These are phyloP conservation scores for Lissonota sp. DNA, from an alignment of 2,888 invertebrate genomes.

Conservation along the genomic window DNA sequence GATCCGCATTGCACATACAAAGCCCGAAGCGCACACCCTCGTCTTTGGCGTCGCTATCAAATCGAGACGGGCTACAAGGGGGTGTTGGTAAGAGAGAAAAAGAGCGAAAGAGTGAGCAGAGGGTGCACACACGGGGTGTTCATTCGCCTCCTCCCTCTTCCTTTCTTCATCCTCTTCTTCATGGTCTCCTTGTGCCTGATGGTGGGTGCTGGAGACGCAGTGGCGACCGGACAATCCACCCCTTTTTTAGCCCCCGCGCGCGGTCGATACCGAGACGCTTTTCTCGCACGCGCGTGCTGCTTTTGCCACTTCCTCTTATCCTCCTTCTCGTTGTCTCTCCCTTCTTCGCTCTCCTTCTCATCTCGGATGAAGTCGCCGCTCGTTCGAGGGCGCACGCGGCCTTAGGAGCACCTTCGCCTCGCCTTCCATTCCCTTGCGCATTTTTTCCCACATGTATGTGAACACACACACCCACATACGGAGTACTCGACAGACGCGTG, in stretches of 20 bases:
- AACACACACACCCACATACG: no score
- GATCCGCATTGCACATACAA: neutral
- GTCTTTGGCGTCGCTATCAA: constrained; percentile 22
- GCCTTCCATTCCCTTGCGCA: constrained; percentile 69
- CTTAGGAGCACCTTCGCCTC: constrained; percentile 67
- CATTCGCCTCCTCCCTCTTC: constrained; percentile 53
- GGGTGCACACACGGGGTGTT: constrained; percentile 17
- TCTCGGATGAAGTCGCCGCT: constrained; percentile 54
- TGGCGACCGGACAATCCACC: constrained; percentile 80
- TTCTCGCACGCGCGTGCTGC: constrained; percentile 75
- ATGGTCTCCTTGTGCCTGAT: constrained; percentile 30
- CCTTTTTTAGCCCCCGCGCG: constrained; percentile 77
- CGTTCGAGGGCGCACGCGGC: constrained; percentile 71
- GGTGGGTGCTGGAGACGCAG: constrained; percentile 57
- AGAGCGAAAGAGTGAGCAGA: neutral
- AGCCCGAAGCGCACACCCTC: neutral
- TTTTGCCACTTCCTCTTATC: constrained; percentile 45
- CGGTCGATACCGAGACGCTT: constrained; percentile 79
- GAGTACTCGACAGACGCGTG: no score
- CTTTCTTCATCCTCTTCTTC: constrained; percentile 37
- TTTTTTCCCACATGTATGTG: neutral
- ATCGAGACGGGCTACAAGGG: constrained; percentile 27
- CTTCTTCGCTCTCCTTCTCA: constrained; percentile 47
- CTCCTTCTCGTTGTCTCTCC: constrained; percentile 33
- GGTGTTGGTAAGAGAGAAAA: neutral